A percentile compares a stretch with the other conserved stretches of the same genome.
phyloP scores from a whole-genome alignment of 1,140 invertebrate species.

The Calosoma granatense region DNA sequence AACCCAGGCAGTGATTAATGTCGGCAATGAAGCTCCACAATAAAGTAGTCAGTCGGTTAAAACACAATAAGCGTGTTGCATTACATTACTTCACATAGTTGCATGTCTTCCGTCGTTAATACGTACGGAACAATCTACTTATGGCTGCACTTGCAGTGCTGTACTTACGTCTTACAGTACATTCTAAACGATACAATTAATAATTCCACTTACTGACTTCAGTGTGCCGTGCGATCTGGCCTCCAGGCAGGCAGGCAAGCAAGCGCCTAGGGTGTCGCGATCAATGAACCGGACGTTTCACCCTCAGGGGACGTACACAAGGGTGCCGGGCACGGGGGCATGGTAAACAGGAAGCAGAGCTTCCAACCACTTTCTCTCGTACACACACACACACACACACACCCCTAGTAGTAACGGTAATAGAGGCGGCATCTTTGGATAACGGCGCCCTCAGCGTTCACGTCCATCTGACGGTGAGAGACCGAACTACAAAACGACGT shows the following conservation, averaged over 20 bases:
- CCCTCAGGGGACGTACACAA: neutral
- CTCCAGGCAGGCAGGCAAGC: neutral
- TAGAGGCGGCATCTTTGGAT: no score
- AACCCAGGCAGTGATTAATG: neutral
- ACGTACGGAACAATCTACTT: neutral
- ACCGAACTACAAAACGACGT: neutral
- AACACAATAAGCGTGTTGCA: neutral
- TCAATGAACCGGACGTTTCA: conserved; percentile 1
- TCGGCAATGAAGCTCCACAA: neutral
- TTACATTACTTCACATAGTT: neutral
- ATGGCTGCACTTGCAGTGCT: neutral
- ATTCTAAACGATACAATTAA: neutral
- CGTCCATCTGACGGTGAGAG: no score
- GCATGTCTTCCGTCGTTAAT: neutral
- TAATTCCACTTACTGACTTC: neutral
- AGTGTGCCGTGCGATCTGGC: neutral
- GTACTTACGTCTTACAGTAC: neutral
- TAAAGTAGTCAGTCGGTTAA: neutral
- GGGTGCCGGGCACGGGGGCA: neutral
- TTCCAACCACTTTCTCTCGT: no score
- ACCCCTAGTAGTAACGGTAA: no score
- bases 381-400: no score
- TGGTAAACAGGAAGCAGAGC: neutral
- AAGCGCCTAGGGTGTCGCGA: neutral
- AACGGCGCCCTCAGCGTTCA: neutral